Conservation (phyloP, 2,113 vertebrate species). For the Clupea harengus region DNA sequence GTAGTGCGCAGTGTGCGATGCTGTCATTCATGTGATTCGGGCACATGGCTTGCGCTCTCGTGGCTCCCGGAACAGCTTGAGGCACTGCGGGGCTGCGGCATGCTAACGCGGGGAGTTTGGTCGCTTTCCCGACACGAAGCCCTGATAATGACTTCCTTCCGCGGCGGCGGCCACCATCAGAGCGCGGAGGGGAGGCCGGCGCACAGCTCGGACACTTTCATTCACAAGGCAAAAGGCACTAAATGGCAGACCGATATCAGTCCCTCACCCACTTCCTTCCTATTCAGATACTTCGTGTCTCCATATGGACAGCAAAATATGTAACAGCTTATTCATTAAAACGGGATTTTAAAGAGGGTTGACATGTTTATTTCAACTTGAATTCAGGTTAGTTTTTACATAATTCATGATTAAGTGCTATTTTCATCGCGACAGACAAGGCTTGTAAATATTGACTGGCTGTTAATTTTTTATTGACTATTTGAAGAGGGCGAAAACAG, state of each 20-base stretch:
- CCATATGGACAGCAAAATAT: neutral
- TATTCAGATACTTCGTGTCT: neutral
- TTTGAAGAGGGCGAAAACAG: slow-evolving; percentile 14
- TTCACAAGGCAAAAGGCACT: neutral
- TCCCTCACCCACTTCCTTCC: neutral
- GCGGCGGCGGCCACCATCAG: neutral
- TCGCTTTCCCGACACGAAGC: slow-evolving; percentile 8
- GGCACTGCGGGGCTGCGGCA: slow-evolving; percentile 10
- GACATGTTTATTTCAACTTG: neutral
- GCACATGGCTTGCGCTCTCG: neutral
- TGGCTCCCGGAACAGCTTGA: slow-evolving; percentile 5
- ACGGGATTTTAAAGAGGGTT: neutral
- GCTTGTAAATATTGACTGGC: slow-evolving; percentile 16
- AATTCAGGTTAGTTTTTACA: slow-evolving; percentile 2
- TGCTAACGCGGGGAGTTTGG: neutral
- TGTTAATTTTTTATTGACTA: slow-evolving; percentile 20
- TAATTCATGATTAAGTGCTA: neutral
- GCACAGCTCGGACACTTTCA: neutral
- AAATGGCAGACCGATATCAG: neutral
- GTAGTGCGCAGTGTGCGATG: neutral
- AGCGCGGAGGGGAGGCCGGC: neutral
- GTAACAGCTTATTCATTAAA: neutral
- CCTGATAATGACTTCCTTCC: slow-evolving; percentile 16
- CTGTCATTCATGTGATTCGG: neutral
- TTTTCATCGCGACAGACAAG: neutral